Evolutionary conservation across 2,113 vertebrate species (phyloP).

Genomic region (Cryptomyrus ogoouensis): DNA sequence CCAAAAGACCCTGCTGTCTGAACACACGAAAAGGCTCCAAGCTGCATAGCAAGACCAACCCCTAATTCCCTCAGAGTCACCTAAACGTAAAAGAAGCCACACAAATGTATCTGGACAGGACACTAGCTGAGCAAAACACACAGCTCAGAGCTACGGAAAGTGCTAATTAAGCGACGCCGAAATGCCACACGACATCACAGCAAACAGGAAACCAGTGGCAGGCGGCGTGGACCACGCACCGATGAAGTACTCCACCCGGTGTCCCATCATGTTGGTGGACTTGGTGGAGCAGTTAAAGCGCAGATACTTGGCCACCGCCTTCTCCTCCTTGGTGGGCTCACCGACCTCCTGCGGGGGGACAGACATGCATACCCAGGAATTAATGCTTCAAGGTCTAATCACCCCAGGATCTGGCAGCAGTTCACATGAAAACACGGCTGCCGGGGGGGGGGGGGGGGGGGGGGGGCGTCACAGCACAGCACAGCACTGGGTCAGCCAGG

Average conservation of each 20-base stretch:
- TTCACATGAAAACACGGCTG: not conserved
- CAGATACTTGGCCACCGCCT: constrained; percentile 93
- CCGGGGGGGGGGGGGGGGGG: no score
- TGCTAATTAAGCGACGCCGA: not conserved
- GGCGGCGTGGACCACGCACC: constrained; percentile 58
- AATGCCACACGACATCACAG: not conserved
- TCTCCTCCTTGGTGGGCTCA: constrained; percentile 97
- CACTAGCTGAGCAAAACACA: not conserved
- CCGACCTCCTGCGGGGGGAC: constrained; percentile 76
- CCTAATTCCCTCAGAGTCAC: not conserved
- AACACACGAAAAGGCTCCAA: not conserved
- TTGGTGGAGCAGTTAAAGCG: constrained; percentile 97
- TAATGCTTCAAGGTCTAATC: not conserved
- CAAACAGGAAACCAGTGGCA: not conserved
- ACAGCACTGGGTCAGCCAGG: no score
- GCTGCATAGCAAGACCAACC: not conserved
- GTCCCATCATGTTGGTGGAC: constrained; percentile 98
- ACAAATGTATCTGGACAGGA: not conserved
- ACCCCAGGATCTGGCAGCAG: not conserved
- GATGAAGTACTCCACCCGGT: constrained; percentile 93
- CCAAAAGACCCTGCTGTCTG: not conserved
- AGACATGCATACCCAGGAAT: not conserved
- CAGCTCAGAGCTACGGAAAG: not conserved
- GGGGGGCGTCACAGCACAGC: no score
- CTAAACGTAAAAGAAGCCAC: not conserved